A percentile compares a stretch with the other conserved stretches of the same genome.
These are phyloP conservation scores for Tupaia chinensis DNA, from an alignment of 2,113 vertebrate genomes.

Conservation along the genomic window DNA sequence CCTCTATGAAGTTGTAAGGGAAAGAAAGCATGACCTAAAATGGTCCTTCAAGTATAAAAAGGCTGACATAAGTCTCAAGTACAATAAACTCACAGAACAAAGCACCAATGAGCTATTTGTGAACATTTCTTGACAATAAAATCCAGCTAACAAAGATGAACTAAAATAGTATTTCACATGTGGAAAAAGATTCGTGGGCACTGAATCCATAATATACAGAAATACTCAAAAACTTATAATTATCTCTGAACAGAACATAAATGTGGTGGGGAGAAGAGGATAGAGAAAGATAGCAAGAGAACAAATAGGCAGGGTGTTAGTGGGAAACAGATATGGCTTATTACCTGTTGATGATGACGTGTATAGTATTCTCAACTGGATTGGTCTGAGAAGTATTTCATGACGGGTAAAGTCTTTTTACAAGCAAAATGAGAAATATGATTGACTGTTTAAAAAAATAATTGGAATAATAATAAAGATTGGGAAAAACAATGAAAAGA, in stretches of 20 bases:
- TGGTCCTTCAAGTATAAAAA: not conserved
- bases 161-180: not conserved
- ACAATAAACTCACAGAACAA: not conserved
- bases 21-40: not conserved
- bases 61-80: not conserved
- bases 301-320: too few relatives aligned
- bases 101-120: not conserved
- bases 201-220: not conserved
- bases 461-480: too few relatives aligned
- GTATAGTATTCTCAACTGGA: too few relatives aligned
- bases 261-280: not conserved
- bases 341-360: too few relatives aligned
- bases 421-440: too few relatives aligned
- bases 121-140: conserved; percentile 8
- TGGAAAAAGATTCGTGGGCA: not conserved
- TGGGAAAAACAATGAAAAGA: too few relatives aligned
- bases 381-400: too few relatives aligned
- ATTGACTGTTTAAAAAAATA: too few relatives aligned
- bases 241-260: not conserved
- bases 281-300: too few relatives aligned
- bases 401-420: too few relatives aligned
- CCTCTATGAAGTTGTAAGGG: not conserved
- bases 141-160: conserved; percentile 2
- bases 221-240: conserved; percentile 1
- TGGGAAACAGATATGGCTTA: too few relatives aligned